These are phyloP conservation scores for Lepisosteus oculatus DNA, from an alignment of 2,113 vertebrate genomes.

Conservation along the genomic window DNA sequence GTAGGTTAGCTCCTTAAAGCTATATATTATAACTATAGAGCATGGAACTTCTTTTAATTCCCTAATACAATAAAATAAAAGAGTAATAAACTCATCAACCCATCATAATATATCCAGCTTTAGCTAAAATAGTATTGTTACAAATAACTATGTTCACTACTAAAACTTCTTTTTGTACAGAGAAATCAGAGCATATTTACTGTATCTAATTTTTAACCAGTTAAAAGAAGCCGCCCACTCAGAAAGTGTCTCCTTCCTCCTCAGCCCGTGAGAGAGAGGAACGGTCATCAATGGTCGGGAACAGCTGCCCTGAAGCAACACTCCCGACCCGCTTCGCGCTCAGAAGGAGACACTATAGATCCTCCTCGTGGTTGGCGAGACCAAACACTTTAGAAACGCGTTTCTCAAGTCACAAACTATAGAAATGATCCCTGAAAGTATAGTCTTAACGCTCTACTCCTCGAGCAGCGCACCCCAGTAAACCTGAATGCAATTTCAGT, in stretches of 20 bases:
- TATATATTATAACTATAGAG: no score
- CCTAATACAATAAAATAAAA: no score
- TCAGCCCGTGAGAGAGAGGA: background rate
- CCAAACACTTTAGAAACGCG: slow-evolving; percentile 51
- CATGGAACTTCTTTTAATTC: no score
- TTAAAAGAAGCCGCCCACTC: background rate
- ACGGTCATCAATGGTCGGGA: slow-evolving; percentile 45
- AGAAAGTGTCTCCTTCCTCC: slow-evolving; percentile 42
- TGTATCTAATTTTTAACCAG: no score
- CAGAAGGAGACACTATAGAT: slow-evolving; percentile 39
- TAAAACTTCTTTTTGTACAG: no score
- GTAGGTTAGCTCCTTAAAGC: no score
- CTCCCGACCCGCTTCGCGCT: slow-evolving; percentile 33
- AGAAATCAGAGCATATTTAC: no score
- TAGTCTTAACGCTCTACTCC: slow-evolving; percentile 35
- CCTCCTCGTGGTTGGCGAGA: slow-evolving; percentile 48
- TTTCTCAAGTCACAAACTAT: slow-evolving; percentile 51
- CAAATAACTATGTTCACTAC: no score
- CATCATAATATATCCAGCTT: no score
- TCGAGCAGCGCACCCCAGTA: accelerated
- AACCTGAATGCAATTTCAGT: background rate
- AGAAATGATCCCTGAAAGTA: slow-evolving; percentile 65
- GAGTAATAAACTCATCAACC: no score
- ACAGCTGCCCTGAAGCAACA: background rate
- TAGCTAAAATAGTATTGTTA: no score